Percentiles rank a stretch among this genome's conserved stretches.
These are phyloP conservation scores for Rhodinocichla rosea DNA, from an alignment of 2,113 vertebrate genomes.

Conservation along the genomic window DNA sequence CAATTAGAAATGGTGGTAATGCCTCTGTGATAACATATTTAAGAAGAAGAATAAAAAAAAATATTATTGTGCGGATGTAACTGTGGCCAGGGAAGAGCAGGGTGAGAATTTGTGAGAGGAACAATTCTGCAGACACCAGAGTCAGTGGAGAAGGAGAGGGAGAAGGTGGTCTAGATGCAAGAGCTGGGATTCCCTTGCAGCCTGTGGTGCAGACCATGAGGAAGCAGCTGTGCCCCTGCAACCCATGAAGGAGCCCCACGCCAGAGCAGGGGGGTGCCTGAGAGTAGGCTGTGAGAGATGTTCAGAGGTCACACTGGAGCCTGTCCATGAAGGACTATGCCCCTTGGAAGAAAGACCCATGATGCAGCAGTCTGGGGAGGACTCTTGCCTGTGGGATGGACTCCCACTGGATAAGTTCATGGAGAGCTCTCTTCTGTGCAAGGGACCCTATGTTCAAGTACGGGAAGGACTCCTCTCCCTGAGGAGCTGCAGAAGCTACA, in stretches of 20 bases:
- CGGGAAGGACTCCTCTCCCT: not conserved
- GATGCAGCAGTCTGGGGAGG: not conserved
- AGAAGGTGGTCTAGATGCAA: fast-evolving
- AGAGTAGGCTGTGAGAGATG: not conserved
- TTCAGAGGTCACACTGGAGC: not conserved
- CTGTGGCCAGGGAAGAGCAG: not conserved
- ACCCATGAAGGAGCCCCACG: fast-evolving
- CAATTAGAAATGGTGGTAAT: not conserved
- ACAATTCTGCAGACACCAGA: too few relatives aligned
- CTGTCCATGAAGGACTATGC: not conserved
- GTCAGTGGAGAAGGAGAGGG: not conserved
- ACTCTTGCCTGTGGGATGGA: not conserved
- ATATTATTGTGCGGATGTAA: too few relatives aligned
- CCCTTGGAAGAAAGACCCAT: not conserved
- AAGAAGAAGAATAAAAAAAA: not conserved
- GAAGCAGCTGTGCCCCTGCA: not conserved
- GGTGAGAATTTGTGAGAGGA: not conserved
- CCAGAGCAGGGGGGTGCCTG: not conserved
- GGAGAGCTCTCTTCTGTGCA: not conserved
- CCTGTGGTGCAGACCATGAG: fast-evolving
- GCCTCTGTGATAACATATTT: too few relatives aligned
- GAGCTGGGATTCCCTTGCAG: not conserved
- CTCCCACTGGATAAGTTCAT: not conserved
- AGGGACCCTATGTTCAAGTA: not conserved
- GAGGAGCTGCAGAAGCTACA: fast-evolving